These are phyloP conservation scores for Conistra vaccinii DNA, from an alignment of 2,888 invertebrate species.

Conservation along the genomic window DNA sequence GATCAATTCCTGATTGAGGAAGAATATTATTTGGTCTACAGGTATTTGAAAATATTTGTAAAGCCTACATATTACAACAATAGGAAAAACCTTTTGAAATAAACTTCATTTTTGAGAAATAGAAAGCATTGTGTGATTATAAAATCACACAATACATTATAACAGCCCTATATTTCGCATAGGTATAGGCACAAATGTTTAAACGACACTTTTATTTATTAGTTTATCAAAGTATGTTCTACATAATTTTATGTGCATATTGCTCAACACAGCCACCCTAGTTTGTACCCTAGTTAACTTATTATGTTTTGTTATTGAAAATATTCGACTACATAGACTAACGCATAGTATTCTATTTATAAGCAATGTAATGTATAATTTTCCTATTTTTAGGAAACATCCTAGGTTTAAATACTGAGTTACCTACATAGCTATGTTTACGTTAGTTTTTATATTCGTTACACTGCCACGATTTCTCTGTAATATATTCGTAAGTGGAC, in stretches of 20 bases:
- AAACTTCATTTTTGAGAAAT: neutral
- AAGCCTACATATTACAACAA: neutral
- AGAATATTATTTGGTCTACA: neutral
- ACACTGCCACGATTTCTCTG: constrained; percentile 81
- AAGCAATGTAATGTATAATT: constrained; percentile 63
- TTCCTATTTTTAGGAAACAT: constrained; percentile 68
- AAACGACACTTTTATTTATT: neutral
- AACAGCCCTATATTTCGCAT: neutral
- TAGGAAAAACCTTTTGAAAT: neutral
- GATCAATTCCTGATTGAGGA: neutral
- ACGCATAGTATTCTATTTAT: constrained; percentile 69
- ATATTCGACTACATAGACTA: constrained; percentile 67
- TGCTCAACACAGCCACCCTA: constrained; percentile 41
- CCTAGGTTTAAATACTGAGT: constrained; percentile 76
- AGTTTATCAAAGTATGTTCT: neutral
- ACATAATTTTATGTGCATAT: constrained; percentile 39
- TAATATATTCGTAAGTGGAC: constrained; percentile 81
- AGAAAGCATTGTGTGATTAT: neutral
- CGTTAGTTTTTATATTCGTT: constrained; percentile 70
- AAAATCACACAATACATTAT: neutral
- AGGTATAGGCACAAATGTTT: neutral
- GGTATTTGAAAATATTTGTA: constrained; percentile 4
- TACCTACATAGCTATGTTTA: constrained; percentile 79
- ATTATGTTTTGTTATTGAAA: constrained; percentile 75
- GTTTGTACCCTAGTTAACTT: constrained; percentile 72